Percentiles rank a stretch among this genome's conserved stretches.
These are phyloP conservation scores for Notothenia rossii DNA, from an alignment of 2,113 vertebrate species.

Conservation along the genomic window DNA sequence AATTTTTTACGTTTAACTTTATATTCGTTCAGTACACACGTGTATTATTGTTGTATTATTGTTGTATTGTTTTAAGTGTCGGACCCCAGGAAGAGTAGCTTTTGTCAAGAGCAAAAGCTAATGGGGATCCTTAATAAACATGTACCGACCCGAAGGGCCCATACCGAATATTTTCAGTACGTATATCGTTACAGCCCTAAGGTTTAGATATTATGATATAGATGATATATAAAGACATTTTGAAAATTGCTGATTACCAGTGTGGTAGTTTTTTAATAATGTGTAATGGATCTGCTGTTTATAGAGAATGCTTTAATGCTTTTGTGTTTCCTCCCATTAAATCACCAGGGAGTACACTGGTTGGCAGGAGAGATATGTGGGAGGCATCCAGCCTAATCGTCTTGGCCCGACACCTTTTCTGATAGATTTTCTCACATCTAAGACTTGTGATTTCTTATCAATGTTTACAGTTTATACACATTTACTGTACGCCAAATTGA, in stretches of 20 bases:
- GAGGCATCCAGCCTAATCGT: conserved; percentile 26
- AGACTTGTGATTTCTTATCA: conserved; percentile 16
- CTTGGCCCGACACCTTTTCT: conserved; percentile 19
- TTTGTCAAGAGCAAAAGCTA: too few species aligned
- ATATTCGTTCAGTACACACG: too few species aligned
- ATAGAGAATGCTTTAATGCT: not conserved
- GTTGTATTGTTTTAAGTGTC: too few species aligned
- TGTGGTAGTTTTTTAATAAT: not conserved
- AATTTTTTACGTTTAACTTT: too few species aligned
- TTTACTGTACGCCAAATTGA: not conserved
- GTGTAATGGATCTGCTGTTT: not conserved
- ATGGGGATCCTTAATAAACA: too few species aligned
- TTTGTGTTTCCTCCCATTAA: conserved; percentile 31
- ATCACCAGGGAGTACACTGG: conserved; percentile 15
- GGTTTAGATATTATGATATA: not conserved
- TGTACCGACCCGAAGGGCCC: too few species aligned
- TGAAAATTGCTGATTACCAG: not conserved
- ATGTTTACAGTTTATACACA: conserved; percentile 15
- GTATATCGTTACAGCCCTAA: too few species aligned
- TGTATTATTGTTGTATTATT: too few species aligned
- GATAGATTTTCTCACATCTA: conserved; percentile 25
- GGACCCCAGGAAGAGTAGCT: too few species aligned
- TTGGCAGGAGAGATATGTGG: conserved; percentile 32
- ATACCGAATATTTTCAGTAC: too few species aligned
- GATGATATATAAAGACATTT: not conserved